These are phyloP conservation scores for Bruchidius siliquastri DNA, from an alignment of 2,888 invertebrate genomes.

Conservation along the genomic window DNA sequence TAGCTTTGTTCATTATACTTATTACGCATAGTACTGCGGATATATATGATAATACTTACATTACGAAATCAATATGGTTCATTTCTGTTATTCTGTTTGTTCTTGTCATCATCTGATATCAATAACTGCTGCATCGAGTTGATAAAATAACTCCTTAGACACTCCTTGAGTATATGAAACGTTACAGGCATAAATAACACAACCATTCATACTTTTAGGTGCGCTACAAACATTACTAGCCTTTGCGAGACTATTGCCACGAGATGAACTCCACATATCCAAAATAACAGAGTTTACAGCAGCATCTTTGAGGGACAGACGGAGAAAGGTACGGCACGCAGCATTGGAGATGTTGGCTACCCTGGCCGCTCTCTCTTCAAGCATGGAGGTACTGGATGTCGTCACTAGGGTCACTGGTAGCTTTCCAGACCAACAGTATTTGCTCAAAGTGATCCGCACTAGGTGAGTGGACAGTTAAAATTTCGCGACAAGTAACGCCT, in stretches of 20 bases:
- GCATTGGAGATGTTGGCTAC: slow-evolving; percentile 76
- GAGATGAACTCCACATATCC: slow-evolving; percentile 63
- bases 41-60: too few relatives aligned
- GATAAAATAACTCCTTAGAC: too few relatives aligned
- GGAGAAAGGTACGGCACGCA: slow-evolving; percentile 71
- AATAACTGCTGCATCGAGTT: too few relatives aligned
- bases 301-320: slow-evolving; percentile 51
- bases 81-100: too few relatives aligned
- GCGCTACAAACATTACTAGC: slow-evolving; percentile 55
- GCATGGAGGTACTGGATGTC: slow-evolving; percentile 59
- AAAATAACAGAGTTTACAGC: slow-evolving; percentile 42
- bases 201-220: too few relatives aligned
- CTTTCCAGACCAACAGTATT: slow-evolving; percentile 55
- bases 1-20: too few relatives aligned
- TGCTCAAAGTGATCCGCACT: slow-evolving; percentile 67
- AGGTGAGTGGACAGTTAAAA: slow-evolving; percentile 44
- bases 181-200: too few relatives aligned
- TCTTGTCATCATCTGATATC: too few relatives aligned
- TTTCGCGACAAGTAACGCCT: too few relatives aligned
- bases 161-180: too few relatives aligned
- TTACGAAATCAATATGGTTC: too few relatives aligned
- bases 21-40: too few relatives aligned
- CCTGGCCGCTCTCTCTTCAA: slow-evolving; percentile 66
- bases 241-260: slow-evolving; percentile 72
- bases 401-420: slow-evolving; percentile 47